Evolutionary conservation across 2,113 vertebrate species (phyloP).

Genomic region (Scortum barcoo): DNA sequence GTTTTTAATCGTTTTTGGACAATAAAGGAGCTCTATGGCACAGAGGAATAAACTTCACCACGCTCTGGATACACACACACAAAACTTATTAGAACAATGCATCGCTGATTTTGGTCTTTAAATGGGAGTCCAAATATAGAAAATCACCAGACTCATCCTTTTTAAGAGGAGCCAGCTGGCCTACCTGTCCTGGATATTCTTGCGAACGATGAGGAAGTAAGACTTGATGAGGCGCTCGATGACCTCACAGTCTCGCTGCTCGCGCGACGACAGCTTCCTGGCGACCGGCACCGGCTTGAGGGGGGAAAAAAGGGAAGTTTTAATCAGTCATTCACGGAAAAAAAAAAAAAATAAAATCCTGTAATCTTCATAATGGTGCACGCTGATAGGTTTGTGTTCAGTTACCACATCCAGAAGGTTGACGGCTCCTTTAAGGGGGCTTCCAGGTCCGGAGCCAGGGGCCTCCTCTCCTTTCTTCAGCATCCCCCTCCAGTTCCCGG

Average conservation of each 20-base stretch:
- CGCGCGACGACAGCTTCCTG: conserved; percentile 96
- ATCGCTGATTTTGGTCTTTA: not conserved
- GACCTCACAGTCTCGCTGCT: conserved; percentile 98
- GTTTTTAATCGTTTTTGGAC: too few species aligned
- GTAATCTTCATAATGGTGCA: too few species aligned
- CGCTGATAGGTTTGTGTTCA: not conserved
- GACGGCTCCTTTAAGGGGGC: conserved; percentile 93
- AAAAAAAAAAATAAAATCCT: too few species aligned
- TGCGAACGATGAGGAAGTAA: conserved; percentile 98
- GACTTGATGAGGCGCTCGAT: conserved; percentile 99
- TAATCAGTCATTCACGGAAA: not conserved
- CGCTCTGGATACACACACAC: not conserved
- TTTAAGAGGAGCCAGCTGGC: not conserved
- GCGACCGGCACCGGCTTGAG: conserved; percentile 94
- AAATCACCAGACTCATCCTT: not conserved
- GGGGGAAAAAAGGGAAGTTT: not conserved
- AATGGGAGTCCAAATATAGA: not conserved
- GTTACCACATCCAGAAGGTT: conserved; percentile 97
- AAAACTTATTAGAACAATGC: not conserved
- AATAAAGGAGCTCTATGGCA: not conserved
- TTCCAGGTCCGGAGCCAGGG: conserved; percentile 87
- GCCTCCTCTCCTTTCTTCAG: conserved; percentile 95
- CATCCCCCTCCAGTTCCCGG: conserved; percentile 96
- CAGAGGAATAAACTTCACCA: not conserved
- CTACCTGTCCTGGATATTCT: conserved; percentile 99